Conservation (phyloP, 2,113 vertebrate species). For the Anarhynchus alexandrinus region DNA sequence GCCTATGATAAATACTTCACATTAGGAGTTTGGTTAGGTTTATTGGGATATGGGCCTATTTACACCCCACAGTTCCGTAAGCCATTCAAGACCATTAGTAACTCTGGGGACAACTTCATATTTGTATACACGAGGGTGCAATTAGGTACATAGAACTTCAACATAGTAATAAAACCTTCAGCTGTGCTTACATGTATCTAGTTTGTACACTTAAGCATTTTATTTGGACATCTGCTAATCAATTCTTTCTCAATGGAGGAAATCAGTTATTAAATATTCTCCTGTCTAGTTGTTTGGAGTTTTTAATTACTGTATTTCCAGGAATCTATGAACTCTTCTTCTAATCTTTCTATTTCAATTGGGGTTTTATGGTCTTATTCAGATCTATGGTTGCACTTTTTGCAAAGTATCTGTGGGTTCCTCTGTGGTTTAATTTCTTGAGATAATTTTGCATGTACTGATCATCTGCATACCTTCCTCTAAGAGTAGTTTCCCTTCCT, state of each 20-base stretch:
- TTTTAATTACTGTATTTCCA: neutral
- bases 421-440: neutral
- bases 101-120: neutral
- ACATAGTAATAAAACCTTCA: neutral
- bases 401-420: neutral
- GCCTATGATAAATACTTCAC: neutral
- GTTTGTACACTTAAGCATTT: neutral
- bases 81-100: neutral
- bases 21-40: neutral
- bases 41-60: neutral
- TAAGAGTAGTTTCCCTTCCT: neutral
- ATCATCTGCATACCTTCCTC: rapidly evolving
- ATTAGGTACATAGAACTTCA: neutral
- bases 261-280: neutral
- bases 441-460: neutral
- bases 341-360: neutral
- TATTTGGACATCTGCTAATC: neutral
- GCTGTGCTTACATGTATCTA: neutral
- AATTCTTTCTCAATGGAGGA: neutral
- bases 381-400: neutral
- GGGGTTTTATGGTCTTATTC: rapidly evolving
- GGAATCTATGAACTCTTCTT: neutral
- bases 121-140: neutral
- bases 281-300: rapidly evolving
- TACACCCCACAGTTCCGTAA: neutral